These are phyloP conservation scores for Argya squamiceps DNA, from an alignment of 2,797 vertebrate genomes.

Conservation along the genomic window DNA sequence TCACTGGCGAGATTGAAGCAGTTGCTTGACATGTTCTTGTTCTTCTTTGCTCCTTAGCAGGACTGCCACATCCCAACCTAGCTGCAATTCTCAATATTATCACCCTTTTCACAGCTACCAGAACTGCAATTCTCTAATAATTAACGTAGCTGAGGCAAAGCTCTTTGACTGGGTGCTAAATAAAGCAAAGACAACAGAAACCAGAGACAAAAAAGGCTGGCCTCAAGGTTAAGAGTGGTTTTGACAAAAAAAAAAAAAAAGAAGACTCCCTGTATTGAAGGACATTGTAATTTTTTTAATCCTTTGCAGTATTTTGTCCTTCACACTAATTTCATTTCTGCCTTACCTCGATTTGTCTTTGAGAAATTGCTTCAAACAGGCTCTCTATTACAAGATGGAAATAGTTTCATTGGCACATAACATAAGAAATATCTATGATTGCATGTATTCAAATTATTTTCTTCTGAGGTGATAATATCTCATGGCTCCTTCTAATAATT, in stretches of 20 bases:
- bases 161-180: background rate
- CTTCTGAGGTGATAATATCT: background rate
- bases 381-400: background rate
- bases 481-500: background rate
- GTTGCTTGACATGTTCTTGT: accelerated
- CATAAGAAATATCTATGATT: background rate
- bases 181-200: background rate
- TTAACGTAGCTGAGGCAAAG: background rate
- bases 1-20: background rate
- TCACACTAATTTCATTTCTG: background rate
- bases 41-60: background rate
- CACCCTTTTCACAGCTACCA: background rate
- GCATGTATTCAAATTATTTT: background rate
- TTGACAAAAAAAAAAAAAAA: background rate
- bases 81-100: background rate
- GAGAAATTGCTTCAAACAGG: background rate
- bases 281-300: background rate
- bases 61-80: background rate
- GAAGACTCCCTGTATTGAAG: background rate
- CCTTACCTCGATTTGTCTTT: background rate
- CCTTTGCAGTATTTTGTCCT: background rate
- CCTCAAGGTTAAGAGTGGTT: background rate
- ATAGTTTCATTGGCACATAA: background rate
- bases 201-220: background rate
- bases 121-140: background rate